Base-by-base conservation (phyloP, 2,888 invertebrate genomes). In the Cheilosia urbana region DNA sequence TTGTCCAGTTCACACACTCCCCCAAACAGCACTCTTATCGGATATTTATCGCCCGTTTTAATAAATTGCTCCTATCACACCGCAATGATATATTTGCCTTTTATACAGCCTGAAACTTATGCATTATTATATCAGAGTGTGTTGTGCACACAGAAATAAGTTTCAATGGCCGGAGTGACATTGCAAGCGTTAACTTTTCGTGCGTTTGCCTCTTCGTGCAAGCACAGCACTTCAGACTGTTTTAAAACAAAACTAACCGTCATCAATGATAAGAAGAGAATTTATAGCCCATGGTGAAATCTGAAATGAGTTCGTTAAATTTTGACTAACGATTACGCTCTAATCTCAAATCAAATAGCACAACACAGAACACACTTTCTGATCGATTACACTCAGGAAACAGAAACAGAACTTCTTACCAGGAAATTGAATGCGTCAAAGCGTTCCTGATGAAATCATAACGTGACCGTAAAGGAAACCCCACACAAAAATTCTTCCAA, bases 391-490 rank as follows among this genome's bases (percentile, higher is more conserved):
- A 76, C 19, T 45, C 24, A 19, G 45, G 21, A 34, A 34, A 13
- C 49, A 58, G 6, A 47, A 63, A 15, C 53, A 45, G 45, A 19
- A 47, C 47, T 45, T 53, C 45, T 47, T n/a, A 49, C 17, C 47
- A 47, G 63, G 13, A 49, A 79, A 51, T 45, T 49, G 72, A 62
- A 42, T 78, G 78, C 78, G 82, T 83, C 57, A 72, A 72, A 49
- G 72, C 6, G 47, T 72, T 66, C 42, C 34, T 34, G 45, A 60
- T 78, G 40, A 68, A 83, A 66, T 42, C 72, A 72, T 83, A 66
- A 72, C 82, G 66, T 78, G 66, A 78, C 82, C 47, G 30, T 55
- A 63, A 66, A 40, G 63, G 62, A 66, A 82, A 51, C 55, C 63
- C 69, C 57, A n/a, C 49, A 49, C 42, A 49, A 37, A 69, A 77